These are phyloP conservation scores for Cyaniris semiargus DNA, from an alignment of 2,888 invertebrate genomes.

Conservation along the genomic window DNA sequence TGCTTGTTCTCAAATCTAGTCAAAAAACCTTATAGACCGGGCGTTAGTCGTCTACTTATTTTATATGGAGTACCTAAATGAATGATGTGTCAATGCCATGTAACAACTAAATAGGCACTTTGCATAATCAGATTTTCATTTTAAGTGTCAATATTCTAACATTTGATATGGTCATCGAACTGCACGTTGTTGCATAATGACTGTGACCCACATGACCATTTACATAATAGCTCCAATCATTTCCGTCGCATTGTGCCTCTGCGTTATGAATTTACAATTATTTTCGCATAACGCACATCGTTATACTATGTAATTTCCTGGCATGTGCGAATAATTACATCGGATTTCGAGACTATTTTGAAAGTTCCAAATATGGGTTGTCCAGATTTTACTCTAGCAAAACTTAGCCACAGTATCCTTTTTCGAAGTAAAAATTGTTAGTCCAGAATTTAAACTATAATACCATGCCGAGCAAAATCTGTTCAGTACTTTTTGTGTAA, in stretches of 20 bases:
- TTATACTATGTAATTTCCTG: neutral
- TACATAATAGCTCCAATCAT: conserved; percentile 31
- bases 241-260: conserved; percentile 28
- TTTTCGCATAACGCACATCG: conserved; percentile 18
- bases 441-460: too few relatives aligned
- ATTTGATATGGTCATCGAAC: neutral
- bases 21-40: too few relatives aligned
- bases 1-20: too few relatives aligned
- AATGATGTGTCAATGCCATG: too few relatives aligned
- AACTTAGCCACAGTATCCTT: too few relatives aligned
- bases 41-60: too few relatives aligned
- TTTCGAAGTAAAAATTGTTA: too few relatives aligned
- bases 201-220: conserved; percentile 32
- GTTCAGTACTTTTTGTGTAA: too few relatives aligned
- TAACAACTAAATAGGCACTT: too few relatives aligned
- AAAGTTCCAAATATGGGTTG: neutral
- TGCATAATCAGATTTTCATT: neutral
- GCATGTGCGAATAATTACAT: neutral
- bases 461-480: too few relatives aligned
- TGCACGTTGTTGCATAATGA: neutral
- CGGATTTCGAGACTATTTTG: neutral
- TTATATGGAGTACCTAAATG: too few relatives aligned
- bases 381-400: too few relatives aligned
- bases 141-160: neutral
- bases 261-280: conserved; percentile 13